Conservation (phyloP, 1,140 invertebrate species). For the Listronotus oregonensis region DNA sequence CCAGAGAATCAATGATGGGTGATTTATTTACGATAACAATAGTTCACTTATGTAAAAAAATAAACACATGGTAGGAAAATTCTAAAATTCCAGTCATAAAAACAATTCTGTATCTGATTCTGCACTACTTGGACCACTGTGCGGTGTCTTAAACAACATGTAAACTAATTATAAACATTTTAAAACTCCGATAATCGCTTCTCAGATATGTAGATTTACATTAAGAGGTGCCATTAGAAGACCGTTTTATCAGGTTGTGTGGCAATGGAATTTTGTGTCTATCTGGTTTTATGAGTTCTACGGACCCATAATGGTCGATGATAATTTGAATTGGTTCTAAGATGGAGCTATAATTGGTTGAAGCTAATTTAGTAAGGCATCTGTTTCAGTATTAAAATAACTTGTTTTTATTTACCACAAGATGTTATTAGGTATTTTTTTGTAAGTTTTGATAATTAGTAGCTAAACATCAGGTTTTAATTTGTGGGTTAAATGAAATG, state of each 20-base stretch:
- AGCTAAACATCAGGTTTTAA: too few species aligned
- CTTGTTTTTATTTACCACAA: too few species aligned
- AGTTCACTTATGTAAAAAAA: too few species aligned
- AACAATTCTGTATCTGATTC: too few species aligned
- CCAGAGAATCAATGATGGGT: too few species aligned
- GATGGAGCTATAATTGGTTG: background rate
- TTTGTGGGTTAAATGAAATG: too few species aligned
- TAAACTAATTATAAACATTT: conserved; percentile 24
- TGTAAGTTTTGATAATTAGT: too few species aligned
- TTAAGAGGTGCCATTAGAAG: conserved; percentile 26
- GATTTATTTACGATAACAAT: too few species aligned
- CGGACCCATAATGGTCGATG: conserved; percentile 11
- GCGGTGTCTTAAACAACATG: background rate
- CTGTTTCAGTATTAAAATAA: too few species aligned
- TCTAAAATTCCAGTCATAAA: too few species aligned
- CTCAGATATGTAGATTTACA: conserved; percentile 25
- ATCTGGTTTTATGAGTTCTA: conserved; percentile 19
- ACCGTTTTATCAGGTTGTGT: conserved; percentile 13
- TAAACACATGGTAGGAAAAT: too few species aligned
- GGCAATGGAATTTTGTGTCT: conserved; percentile 17
- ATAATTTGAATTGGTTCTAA: conserved; percentile 10
- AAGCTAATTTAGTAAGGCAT: conserved; percentile 7
- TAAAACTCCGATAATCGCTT: conserved; percentile 12
- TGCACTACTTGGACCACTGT: background rate
- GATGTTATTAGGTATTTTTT: too few species aligned